phyloP scores from a whole-genome alignment of 2,888 invertebrate species.

The Drosophila acutilabella region DNA sequence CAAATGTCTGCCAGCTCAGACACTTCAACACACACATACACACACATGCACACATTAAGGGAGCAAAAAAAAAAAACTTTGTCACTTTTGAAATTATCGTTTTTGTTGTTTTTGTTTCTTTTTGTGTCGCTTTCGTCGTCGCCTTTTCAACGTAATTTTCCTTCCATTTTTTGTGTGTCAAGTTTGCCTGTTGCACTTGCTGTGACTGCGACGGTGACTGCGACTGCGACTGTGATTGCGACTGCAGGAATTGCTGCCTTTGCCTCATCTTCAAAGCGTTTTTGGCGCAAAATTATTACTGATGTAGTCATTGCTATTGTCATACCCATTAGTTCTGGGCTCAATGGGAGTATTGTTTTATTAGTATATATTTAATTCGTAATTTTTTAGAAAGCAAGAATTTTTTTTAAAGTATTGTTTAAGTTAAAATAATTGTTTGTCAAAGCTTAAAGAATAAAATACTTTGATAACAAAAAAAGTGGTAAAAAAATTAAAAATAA shows the following conservation, averaged over 20 bases:
- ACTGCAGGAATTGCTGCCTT: too few relatives aligned
- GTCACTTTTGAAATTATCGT: not conserved
- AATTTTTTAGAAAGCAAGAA: too few relatives aligned
- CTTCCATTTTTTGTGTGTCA: constrained; percentile 42
- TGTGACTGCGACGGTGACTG: not conserved
- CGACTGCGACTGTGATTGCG: constrained; percentile 12
- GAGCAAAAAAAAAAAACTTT: too few relatives aligned
- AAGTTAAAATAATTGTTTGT: too few relatives aligned
- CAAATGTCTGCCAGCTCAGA: too few relatives aligned
- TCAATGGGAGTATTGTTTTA: not conserved
- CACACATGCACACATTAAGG: not conserved
- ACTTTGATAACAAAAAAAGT: too few relatives aligned
- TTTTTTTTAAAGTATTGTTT: too few relatives aligned
- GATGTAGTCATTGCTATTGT: constrained; percentile 24
- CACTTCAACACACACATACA: too few relatives aligned
- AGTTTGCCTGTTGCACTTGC: constrained; percentile 70
- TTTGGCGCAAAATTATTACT: constrained; percentile 32
- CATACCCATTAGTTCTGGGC: not conserved
- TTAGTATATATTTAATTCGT: too few relatives aligned
- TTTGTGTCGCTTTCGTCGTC: constrained; percentile 26
- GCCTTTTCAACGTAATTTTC: constrained; percentile 7
- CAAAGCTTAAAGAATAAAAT: too few relatives aligned
- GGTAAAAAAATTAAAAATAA: too few relatives aligned
- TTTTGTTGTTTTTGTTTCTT: constrained; percentile 33
- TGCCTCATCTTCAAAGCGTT: not conserved